Evolutionary conservation across 1,140 invertebrate species (phyloP), one percentile per base, ranked within the genome.

Genomic region (Conus betulinus): DNA sequence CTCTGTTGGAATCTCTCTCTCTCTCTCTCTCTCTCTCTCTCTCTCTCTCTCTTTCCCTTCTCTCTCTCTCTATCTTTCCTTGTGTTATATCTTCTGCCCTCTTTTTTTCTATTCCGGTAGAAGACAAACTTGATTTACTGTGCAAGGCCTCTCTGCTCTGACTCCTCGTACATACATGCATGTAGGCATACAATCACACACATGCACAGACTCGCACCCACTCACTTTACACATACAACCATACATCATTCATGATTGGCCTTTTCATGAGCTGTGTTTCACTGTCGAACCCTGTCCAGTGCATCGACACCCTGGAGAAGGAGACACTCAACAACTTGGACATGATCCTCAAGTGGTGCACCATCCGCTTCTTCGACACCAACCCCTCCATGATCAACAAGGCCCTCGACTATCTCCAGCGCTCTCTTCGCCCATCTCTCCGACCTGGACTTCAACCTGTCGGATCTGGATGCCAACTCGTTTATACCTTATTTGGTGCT

Each of bases 341-440:
- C 96, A 95, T 99, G 74, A 97, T 99, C 88, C 96, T 99, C 17
- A 99, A 99, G 95, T 99, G 99, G 99, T 94, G 99, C 89, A 99
- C 98, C 0, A 94, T 99, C 23, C 96, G 99, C 90, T 99, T 99
- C 95, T 99, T 99, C 93, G 99, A 99, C 96, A 99, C 99, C 15
- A 99, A 99, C 96, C 99, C 99, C 27, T 98, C 98, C 52, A 99
- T 99, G 55, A 96, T 99, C 57, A 96, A 99, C 85, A 99, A 98
- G 96, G 98, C 98, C 79, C 95, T 99, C 84, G 99, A 99, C 91
- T 99, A 99, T 95, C 95, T 99, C 11, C 97, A 97, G 87, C 95
- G 96, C 60, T 97, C 3, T 99, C 27, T 99, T 99, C 94, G 96
- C 96, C 88, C 96, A 97, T 91, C 96, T 99, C 6, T 97, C 97